These are phyloP conservation scores for Volucella inflata DNA, from an alignment of 2,888 invertebrate genomes.

Conservation along the genomic window DNA sequence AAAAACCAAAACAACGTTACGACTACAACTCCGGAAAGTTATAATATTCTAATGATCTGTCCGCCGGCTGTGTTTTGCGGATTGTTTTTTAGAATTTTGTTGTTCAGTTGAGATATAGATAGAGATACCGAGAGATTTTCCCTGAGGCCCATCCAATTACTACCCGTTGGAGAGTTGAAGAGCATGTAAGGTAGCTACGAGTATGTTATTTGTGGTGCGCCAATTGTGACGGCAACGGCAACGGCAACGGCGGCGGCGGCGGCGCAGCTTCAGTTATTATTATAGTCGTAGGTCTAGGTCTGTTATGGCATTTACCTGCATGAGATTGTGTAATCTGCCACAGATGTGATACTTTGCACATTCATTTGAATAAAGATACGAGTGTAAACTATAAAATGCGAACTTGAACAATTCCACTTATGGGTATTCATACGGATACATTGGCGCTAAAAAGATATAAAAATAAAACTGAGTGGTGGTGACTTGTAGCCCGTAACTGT, in stretches of 20 bases:
- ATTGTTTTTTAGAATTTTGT: too few species aligned
- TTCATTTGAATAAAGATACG: conserved; percentile 49
- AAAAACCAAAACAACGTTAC: not conserved
- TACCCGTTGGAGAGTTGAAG: conserved; percentile 39
- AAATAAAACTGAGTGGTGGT: conserved; percentile 13
- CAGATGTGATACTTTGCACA: conserved; percentile 38
- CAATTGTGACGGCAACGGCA: conserved; percentile 36
- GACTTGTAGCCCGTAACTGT: too few species aligned
- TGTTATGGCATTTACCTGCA: conserved; percentile 58
- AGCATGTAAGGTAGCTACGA: conserved; percentile 10
- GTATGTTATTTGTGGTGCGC: conserved; percentile 21
- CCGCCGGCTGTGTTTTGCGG: conserved; percentile 31
- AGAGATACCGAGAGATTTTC: conserved; percentile 8
- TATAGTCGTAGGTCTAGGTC: conserved; percentile 27
- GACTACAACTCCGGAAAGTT: conserved; percentile 67
- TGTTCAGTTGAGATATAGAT: too few species aligned
- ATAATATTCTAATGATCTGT: conserved; percentile 73
- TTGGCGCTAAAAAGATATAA: conserved; percentile 1
- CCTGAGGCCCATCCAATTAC: conserved; percentile 52
- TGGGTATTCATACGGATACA: conserved; percentile 8
- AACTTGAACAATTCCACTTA: conserved; percentile 27
- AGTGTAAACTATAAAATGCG: conserved; percentile 46
- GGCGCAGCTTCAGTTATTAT: conserved; percentile 17
- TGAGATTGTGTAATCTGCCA: conserved; percentile 45
- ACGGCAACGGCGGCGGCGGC: not conserved